Conservation (phyloP, 2,113 vertebrate species). For the Channa argus region DNA sequence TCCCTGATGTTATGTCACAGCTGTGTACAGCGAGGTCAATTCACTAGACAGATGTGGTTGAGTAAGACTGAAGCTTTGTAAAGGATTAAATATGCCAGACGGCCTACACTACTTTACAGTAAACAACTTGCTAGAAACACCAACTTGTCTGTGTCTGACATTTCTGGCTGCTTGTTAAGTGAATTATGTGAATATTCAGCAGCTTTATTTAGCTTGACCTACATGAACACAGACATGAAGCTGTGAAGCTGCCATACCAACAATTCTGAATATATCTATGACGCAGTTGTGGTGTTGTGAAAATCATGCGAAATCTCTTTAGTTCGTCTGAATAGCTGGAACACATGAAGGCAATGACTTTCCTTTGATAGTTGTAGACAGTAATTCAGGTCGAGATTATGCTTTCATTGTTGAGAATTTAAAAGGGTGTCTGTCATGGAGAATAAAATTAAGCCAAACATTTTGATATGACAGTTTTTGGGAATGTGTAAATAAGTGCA, state of each 20-base stretch:
- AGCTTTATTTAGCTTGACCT: constrained; percentile 19
- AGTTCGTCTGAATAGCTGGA: constrained; percentile 12
- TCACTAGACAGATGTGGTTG: constrained; percentile 46
- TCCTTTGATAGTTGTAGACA: too few species aligned
- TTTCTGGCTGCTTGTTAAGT: not conserved
- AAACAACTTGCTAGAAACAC: not conserved
- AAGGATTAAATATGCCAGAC: constrained; percentile 54
- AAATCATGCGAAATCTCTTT: not conserved
- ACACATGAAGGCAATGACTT: not conserved
- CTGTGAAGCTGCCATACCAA: not conserved
- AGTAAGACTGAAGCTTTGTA: constrained; percentile 52
- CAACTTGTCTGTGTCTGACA: not conserved
- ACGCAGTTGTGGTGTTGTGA: constrained; percentile 1
- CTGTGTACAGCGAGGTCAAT: not conserved
- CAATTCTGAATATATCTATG: not conserved
- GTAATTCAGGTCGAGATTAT: not conserved
- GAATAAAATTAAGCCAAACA: not conserved
- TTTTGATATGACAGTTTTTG: too few species aligned
- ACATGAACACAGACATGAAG: not conserved
- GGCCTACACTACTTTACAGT: not conserved
- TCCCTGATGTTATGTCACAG: not conserved
- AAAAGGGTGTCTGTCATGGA: not conserved
- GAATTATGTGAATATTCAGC: constrained; percentile 6
- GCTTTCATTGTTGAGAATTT: not conserved
- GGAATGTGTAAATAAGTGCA: not conserved